Percentiles rank a stretch among this genome's conserved stretches.
Conservation (phyloP, 2,797 vertebrate genomes). For the Acropternis orthonyx region DNA sequence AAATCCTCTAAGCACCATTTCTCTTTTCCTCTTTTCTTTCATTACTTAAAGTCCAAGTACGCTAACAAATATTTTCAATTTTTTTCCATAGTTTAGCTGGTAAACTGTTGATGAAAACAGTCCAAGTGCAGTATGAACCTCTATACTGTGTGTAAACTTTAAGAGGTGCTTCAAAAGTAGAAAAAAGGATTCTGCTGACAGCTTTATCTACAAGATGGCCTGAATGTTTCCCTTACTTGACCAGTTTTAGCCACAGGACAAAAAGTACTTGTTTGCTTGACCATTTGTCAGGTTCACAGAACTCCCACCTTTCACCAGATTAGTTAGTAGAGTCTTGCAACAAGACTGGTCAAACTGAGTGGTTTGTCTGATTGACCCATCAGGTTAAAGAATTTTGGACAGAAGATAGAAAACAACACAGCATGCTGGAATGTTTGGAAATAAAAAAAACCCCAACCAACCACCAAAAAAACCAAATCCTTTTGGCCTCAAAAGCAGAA, state of each 20-base stretch:
- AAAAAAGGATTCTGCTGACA: not conserved
- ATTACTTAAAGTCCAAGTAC: not conserved
- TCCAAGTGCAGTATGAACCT: not conserved
- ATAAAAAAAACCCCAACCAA: not conserved
- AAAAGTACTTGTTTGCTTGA: not conserved
- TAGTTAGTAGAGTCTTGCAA: not conserved
- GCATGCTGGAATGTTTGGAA: not conserved
- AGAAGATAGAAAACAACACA: not conserved
- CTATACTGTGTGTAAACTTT: not conserved
- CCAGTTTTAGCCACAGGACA: not conserved
- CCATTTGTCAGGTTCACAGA: not conserved
- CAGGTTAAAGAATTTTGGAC: not conserved
- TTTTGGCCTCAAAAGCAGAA: not conserved
- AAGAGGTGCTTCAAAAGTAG: not conserved
- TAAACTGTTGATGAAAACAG: not conserved
- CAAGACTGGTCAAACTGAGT: not conserved
- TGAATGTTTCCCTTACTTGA: not conserved
- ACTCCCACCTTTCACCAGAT: not conserved
- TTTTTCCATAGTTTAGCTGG: not conserved
- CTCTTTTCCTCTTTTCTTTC: not conserved
- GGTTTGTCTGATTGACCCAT: not conserved
- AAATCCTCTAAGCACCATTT: not conserved
- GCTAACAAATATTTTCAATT: not conserved
- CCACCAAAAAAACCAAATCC: too few species aligned
- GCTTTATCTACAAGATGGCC: not conserved